These are phyloP conservation scores for Perca fluviatilis DNA, from an alignment of 2,113 vertebrate genomes.

Conservation along the genomic window DNA sequence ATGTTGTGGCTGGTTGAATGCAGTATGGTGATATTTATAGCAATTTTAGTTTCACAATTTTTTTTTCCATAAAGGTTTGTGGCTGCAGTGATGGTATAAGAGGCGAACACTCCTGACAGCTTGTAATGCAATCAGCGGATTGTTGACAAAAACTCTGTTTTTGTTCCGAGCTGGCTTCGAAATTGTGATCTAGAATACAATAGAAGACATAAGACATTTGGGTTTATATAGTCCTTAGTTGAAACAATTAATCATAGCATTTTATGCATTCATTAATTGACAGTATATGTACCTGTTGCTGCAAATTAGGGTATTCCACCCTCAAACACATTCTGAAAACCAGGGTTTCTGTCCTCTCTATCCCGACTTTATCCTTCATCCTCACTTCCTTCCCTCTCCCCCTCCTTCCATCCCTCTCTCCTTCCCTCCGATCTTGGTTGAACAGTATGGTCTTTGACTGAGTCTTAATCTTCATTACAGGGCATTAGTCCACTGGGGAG, in stretches of 20 bases:
- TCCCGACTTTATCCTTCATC: conserved; percentile 62
- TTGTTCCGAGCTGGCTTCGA: neutral
- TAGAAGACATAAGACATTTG: neutral
- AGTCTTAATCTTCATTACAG: conserved; percentile 99
- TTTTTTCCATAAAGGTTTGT: neutral
- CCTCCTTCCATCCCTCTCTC: conserved; percentile 62
- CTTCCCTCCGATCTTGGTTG: conserved; percentile 73
- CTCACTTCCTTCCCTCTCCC: conserved; percentile 71
- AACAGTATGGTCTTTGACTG: conserved; percentile 90
- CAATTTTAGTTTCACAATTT: neutral
- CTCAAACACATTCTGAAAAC: conserved; percentile 43
- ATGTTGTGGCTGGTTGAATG: neutral
- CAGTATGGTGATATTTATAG: neutral
- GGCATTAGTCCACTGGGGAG: conserved; percentile 91
- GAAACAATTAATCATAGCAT: neutral
- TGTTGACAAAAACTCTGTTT: conserved; percentile 5
- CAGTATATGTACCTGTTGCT: conserved; percentile 44
- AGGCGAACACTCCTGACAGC: neutral
- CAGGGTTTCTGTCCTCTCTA: conserved; percentile 48
- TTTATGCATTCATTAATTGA: neutral
- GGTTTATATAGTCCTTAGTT: neutral
- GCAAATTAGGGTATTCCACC: conserved; percentile 50
- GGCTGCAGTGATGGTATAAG: neutral
- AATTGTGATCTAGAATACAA: neutral
- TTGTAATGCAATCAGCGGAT: neutral